phyloP scores from a whole-genome alignment of 2,797 vertebrate species.

The Fistularia commersonii region DNA sequence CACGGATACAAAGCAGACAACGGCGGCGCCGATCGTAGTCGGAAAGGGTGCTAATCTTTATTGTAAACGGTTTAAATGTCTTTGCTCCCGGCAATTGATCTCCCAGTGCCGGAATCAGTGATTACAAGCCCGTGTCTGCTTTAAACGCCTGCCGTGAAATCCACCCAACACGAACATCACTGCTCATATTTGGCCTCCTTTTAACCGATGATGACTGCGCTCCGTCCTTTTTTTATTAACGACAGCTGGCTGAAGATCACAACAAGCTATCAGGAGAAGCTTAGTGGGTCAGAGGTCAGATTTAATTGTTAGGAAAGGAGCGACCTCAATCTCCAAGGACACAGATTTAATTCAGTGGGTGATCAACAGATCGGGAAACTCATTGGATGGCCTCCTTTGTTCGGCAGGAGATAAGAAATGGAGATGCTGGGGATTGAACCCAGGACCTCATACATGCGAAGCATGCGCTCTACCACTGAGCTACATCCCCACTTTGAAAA shows the following conservation, averaged over 20 bases:
- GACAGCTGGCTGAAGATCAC: constrained; percentile 14
- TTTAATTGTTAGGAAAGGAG: constrained; percentile 3
- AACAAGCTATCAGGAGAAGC: constrained; percentile 31
- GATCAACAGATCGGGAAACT: too few species aligned
- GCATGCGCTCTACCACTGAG: too few species aligned
- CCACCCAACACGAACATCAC: neutral
- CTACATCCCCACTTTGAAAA: too few species aligned
- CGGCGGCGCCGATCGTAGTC: constrained; percentile 12
- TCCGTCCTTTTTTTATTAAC: constrained; percentile 3
- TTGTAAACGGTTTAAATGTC: constrained; percentile 27
- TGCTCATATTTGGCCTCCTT: too few species aligned
- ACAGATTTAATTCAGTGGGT: neutral
- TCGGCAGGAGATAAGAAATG: neutral
- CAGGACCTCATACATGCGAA: neutral
- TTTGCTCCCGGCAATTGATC: constrained; percentile 39
- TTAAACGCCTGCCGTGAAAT: constrained; percentile 15
- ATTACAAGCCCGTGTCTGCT: constrained; percentile 14
- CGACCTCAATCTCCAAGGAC: constrained; percentile 2
- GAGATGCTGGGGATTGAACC: neutral
- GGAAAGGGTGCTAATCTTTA: constrained; percentile 15
- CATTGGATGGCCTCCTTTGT: neutral
- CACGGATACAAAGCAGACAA: constrained; percentile 28
- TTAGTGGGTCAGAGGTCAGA: constrained; percentile 22
- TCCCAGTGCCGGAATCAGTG: constrained; percentile 17
- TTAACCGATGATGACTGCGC: too few species aligned